Evolutionary conservation across 2,888 invertebrate genomes (phyloP).

Genomic region (Ellobium chinense): DNA sequence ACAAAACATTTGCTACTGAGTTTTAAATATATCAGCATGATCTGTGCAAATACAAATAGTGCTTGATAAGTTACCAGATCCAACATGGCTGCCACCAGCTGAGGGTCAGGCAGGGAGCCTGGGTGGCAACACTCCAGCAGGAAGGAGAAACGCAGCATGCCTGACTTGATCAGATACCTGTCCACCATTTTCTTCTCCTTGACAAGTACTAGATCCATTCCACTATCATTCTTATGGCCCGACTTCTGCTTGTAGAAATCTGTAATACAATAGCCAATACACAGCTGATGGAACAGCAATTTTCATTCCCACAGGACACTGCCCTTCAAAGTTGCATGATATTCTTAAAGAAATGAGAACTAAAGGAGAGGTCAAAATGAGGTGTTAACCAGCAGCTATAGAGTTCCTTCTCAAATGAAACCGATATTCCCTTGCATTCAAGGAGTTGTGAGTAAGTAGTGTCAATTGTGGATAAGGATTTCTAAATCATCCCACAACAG

Average conservation of each 20-base stretch:
- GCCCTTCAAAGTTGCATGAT: no score
- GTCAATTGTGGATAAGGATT: no score
- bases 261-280: slow-evolving; percentile 15
- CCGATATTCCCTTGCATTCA: no score
- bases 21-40: no score
- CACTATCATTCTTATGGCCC: slow-evolving; percentile 56
- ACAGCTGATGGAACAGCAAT: not conserved
- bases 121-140: slow-evolving; percentile 96
- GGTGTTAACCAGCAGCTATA: no score
- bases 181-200: slow-evolving; percentile 93
- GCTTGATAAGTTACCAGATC: slow-evolving; percentile 92
- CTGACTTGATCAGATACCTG: slow-evolving; percentile 86
- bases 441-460: no score
- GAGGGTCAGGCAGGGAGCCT: slow-evolving; percentile 97
- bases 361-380: no score
- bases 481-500: no score
- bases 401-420: no score
- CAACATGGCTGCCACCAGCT: slow-evolving; percentile 94
- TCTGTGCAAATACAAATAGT: no score
- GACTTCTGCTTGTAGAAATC: slow-evolving; percentile 50
- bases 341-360: no score
- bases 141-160: slow-evolving; percentile 93
- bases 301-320: not conserved
- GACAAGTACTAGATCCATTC: slow-evolving; percentile 89
- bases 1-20: no score